A percentile compares a stretch with the other conserved stretches of the same genome.
These are phyloP conservation scores for Schizotus pectinicornis DNA, from an alignment of 2,888 invertebrate genomes.

Conservation along the genomic window DNA sequence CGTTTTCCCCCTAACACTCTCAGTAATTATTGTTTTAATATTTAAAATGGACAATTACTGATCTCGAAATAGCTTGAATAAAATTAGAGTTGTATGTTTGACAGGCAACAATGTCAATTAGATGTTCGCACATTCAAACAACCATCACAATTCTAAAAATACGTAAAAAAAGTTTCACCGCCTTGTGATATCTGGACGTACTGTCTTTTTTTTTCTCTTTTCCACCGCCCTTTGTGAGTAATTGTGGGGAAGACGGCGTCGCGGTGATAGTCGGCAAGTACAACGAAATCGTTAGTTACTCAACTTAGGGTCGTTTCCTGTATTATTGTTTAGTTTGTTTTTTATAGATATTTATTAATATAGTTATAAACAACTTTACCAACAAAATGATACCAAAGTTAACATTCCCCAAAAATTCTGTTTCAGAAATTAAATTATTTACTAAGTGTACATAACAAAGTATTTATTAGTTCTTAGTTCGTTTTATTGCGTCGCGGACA, in stretches of 20 bases:
- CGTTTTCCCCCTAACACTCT: slow-evolving; percentile 18
- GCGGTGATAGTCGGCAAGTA: slow-evolving; percentile 10
- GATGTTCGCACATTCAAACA: slow-evolving; percentile 39
- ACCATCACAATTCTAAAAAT: slow-evolving; percentile 37
- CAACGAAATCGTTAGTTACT: slow-evolving; percentile 16
- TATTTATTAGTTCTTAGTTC: slow-evolving; percentile 53
- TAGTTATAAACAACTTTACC: slow-evolving; percentile 50
- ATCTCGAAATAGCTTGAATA: slow-evolving; percentile 19
- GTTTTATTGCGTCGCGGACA: slow-evolving; percentile 39
- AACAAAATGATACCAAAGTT: slow-evolving; percentile 71
- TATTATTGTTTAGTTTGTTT: slow-evolving; percentile 39
- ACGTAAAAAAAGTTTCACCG: slow-evolving; percentile 28
- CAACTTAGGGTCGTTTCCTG: slow-evolving; percentile 29
- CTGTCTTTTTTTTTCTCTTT: slow-evolving; percentile 35
- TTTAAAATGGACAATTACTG: slow-evolving; percentile 48
- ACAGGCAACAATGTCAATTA: slow-evolving; percentile 40
- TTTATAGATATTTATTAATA: slow-evolving; percentile 35
- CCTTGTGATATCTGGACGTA: slow-evolving; percentile 27
- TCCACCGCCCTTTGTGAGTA: slow-evolving; percentile 13
- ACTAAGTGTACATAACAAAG: slow-evolving; percentile 55
- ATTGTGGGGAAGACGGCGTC: slow-evolving; percentile 6
- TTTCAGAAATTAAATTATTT: slow-evolving; percentile 55
- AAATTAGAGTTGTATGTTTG: slow-evolving; percentile 27
- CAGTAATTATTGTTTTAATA: slow-evolving; percentile 49
- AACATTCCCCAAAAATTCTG: slow-evolving; percentile 70